Base-by-base conservation (phyloP, 2,888 invertebrate genomes). In the Ariolimax columbianus region DNA sequence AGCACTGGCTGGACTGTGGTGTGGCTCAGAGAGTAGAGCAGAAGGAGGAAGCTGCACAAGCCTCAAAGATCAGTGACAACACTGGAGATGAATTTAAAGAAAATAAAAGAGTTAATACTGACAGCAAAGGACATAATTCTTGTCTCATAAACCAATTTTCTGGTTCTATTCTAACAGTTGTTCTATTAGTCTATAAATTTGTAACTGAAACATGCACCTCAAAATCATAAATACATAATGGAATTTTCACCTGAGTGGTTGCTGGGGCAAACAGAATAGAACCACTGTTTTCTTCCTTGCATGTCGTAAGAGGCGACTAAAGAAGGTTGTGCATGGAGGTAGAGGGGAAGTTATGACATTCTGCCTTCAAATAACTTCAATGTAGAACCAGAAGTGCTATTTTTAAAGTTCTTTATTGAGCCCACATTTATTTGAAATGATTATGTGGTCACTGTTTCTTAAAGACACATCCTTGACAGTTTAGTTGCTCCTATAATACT, bases 1-100 rank as follows among this genome's bases (percentile, higher is more conserved):
- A 89, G 68, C 81, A 89, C 66, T 89, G 91, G 88, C 85, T 89
- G 40, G 83, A 89, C 51, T 90, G 91, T 43, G 79, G 59, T 33
- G 79, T 43, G 30, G 79, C 79, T 6, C 78, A 78, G n/a, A 78
- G n/a, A 38, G 63, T 78, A 9, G 78, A 47, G 19, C 33, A 77
- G 19, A 55, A 55, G 55, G 33, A 33, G 0, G 55, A 30, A 7
- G 1, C 0, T 7, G 43, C 30, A 73, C 72, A 38, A n/a, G 26
- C 33, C 14, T 73, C 40, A n/a, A n/a, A 40, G 11, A n/a, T 40
- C 26, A n/a, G n/a, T 0, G 14, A 40, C n/a, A 38, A 7, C 11
- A 73, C 7, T 30, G 6, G 9, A 38, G 75, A 75, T 17, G 33
- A 77, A 23, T 17, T 19, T 51, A 51, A 55, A 33, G 47, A 75